phyloP scores from a whole-genome alignment of 2,888 invertebrate species.

The Harpalus rubripes region DNA sequence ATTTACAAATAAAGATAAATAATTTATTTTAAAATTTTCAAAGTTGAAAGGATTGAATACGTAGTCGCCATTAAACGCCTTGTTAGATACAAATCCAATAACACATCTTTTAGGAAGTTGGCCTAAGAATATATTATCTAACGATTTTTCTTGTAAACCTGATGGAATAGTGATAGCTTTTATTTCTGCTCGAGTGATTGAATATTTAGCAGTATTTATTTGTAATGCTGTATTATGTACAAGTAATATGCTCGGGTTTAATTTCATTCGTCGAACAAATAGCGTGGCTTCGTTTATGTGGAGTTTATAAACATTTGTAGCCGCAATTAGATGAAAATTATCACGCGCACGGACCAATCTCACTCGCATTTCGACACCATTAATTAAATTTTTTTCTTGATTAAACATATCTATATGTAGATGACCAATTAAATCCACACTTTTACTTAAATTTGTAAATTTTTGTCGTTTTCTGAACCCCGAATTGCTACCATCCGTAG shows the following conservation, averaged over 20 bases:
- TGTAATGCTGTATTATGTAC: conserved; percentile 70
- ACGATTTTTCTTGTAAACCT: background rate
- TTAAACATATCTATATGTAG: conserved; percentile 20
- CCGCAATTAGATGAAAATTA: conserved; percentile 10
- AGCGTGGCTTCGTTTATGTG: conserved; percentile 31
- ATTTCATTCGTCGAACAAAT: conserved; percentile 13
- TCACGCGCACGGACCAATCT: conserved; percentile 7
- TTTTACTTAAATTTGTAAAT: conserved; percentile 23
- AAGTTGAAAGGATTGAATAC: conserved; percentile 60
- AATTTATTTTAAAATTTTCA: background rate
- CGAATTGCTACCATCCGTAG: background rate
- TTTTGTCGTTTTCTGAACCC: conserved; percentile 23
- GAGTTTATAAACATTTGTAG: background rate
- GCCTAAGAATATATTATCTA: background rate
- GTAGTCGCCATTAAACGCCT: conserved; percentile 68
- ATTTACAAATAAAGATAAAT: background rate
- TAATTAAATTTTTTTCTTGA: conserved; percentile 40
- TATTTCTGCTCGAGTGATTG: conserved; percentile 69
- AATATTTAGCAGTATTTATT: conserved; percentile 66
- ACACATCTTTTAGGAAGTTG: conserved; percentile 69
- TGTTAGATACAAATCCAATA: conserved; percentile 71
- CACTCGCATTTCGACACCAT: conserved; percentile 7
- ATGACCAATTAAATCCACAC: conserved; percentile 9
- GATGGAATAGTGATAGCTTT: conserved; percentile 70
- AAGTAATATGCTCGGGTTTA: conserved; percentile 10